Base-by-base conservation (phyloP, 1,140 invertebrate species). In the Apolygus lucorum region DNA sequence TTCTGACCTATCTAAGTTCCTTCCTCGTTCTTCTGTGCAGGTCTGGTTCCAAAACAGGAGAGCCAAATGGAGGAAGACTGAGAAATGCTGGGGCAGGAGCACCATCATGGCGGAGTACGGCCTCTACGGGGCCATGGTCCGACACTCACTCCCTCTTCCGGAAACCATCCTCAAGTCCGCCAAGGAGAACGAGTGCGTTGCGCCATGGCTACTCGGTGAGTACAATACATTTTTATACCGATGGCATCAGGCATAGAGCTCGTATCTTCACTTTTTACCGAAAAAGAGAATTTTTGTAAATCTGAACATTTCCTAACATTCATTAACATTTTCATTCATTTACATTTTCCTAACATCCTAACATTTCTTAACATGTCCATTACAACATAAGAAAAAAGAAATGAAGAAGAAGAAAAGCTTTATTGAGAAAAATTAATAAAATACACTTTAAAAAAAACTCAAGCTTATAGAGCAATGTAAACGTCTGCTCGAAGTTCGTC, bases 31-130 rank as follows among this genome's bases (percentile, higher is more conserved):
- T 71, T 74, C n/a, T 22, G 82, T 82, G 25, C 83, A 98, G 96
- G 96, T 99, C 0, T 99, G 96, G 96, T 99, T 98, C 80, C 95
- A 99, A 83, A 99, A 99, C 79, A 85, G 96, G 26, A 84, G 96
- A 69, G 96, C 96, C 73, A 99, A 99, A 80, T 99, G 96, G 96
- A 88, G 96, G 68, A 99, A 99, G 80, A 99, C 96, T 22, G 96
- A 99, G 81, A 99, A 99, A 80, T 98, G 94, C 76, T 99, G 96
- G 96, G 97, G 96, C 8, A 87, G 96, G 74, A 95, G 92, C 78
- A 99, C 95, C 73, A 99, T 98, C 79, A 99, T 99, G 96, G 96
- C 96, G 67, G 97, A 99, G 81, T 99, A 99, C 77, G 97, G 97
- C 0, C 84, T 99, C 0, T 99, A 99, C 78, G 97, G 97, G 0